Percentiles rank a stretch among this genome's conserved stretches.
Conservation (phyloP, 2,888 invertebrate genomes). For the Oligia strigilis region DNA sequence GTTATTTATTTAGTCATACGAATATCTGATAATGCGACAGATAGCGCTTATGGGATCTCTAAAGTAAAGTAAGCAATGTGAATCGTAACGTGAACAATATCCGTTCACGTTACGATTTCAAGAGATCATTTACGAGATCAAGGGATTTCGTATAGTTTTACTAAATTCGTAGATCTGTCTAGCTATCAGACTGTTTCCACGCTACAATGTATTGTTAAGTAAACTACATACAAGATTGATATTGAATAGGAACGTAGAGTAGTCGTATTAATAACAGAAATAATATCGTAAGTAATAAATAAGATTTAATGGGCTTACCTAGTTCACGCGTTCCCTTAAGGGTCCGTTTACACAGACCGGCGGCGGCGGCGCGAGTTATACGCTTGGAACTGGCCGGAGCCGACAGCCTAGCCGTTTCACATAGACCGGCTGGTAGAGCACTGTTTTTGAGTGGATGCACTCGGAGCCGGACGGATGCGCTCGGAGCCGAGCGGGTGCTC, state of each 20-base stretch:
- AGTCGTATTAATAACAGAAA: background rate
- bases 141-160: too few species aligned
- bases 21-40: background rate
- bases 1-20: slow-evolving; percentile 9
- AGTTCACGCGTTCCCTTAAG: background rate
- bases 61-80: background rate
- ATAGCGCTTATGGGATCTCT: background rate
- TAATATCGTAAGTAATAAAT: background rate
- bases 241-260: background rate
- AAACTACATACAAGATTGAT: background rate
- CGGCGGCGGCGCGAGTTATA: too few species aligned
- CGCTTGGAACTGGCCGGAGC: too few species aligned
- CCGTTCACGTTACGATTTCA: too few species aligned
- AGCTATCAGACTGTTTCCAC: background rate
- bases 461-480: too few species aligned
- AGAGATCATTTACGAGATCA: too few species aligned
- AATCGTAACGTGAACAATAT: background rate
- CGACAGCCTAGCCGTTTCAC: too few species aligned
- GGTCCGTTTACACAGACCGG: too few species aligned
- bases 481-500: too few species aligned
- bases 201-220: background rate
- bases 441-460: too few species aligned
- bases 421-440: too few species aligned
- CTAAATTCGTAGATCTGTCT: background rate
- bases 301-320: background rate